Percentiles rank a stretch among this genome's conserved stretches.
Conservation (phyloP, 2,113 vertebrate genomes). For the Hirundichthys speculiger region DNA sequence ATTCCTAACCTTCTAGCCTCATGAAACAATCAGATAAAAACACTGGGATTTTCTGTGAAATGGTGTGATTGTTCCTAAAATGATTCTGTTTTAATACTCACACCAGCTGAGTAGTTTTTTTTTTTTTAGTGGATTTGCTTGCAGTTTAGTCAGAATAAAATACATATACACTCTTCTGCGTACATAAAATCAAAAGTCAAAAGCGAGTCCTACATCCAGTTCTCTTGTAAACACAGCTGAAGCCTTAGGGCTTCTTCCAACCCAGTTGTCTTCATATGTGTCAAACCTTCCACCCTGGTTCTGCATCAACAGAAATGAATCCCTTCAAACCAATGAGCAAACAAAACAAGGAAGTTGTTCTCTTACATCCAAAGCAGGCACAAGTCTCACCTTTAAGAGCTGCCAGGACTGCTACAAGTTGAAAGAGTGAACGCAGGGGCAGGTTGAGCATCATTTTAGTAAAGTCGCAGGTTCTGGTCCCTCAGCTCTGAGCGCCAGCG, state of each 20-base stretch:
- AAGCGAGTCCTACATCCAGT: neutral
- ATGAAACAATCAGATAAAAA: constrained; percentile 14
- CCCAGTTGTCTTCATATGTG: neutral
- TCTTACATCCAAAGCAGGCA: neutral
- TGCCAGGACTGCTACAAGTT: constrained; percentile 33
- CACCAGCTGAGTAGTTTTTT: neutral
- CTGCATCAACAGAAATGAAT: neutral
- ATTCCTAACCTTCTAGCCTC: neutral
- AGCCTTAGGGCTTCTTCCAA: constrained; percentile 23
- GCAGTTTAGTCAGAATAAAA: too few species aligned
- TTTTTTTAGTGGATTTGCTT: too few species aligned
- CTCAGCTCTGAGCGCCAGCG: constrained; percentile 17
- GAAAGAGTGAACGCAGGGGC: constrained; percentile 22
- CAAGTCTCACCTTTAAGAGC: constrained; percentile 55
- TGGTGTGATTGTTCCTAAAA: neutral
- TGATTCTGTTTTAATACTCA: neutral
- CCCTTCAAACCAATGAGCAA: neutral
- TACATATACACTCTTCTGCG: too few species aligned
- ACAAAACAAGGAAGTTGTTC: neutral
- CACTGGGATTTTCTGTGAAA: neutral
- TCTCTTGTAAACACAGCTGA: constrained; percentile 25
- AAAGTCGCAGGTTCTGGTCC: constrained; percentile 11
- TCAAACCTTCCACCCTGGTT: neutral
- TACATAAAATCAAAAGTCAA: too few species aligned
- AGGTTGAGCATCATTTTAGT: constrained; percentile 53